Evolutionary conservation across 2,797 vertebrate genomes (phyloP), one percentile per base, ranked within the genome.

Genomic region (Gymnothorax reevesii): DNA sequence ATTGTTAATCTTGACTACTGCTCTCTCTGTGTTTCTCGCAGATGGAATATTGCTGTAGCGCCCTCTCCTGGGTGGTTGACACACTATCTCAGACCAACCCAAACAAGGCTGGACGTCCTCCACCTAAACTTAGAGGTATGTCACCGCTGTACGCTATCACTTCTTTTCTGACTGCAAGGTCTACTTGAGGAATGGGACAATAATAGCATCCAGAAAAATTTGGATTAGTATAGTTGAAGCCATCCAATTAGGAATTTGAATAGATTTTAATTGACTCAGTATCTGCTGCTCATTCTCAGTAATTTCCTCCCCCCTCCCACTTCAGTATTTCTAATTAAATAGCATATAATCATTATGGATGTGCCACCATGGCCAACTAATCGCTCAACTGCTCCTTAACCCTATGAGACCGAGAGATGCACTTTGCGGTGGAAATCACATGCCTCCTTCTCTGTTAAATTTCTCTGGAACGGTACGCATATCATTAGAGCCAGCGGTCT

Each of bases 61-160:
- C 97, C 57, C 93, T 98, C 71, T 90, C 90, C 87, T 97, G 97
- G 97, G 94, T 98, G 79, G 95, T 97, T 0, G 97, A 97, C 1
- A 92, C 95, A 22, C 90, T 98, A 87, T 95, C 95, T 22, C 95
- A 96, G 88, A 94, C 96, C 49, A 89, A 93, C 75, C 83, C 95
- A 15, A 93, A 93, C 22, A 96, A 95, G 85, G 92, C 94, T 0
- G 84, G 89, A 2, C 95, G 95, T 0, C 66, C 91, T 52, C 82
- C 85, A 8, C 87, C 91, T 4, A 64, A 54, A 54, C 87, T 84
- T 52, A 89, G 5, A 87, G 88, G 89, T 88, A 83, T 42, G 33
- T 42, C 33, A 42, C 52, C 22, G 64, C n/a, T 55, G 7, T 83
- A 20, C 20, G 59, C 84, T 42, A 13, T 83, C 80, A 20, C 33